Evolutionary conservation across 1,140 invertebrate species (phyloP), one percentile per base, ranked within the genome.

Genomic region (Drosophila sp.): DNA sequence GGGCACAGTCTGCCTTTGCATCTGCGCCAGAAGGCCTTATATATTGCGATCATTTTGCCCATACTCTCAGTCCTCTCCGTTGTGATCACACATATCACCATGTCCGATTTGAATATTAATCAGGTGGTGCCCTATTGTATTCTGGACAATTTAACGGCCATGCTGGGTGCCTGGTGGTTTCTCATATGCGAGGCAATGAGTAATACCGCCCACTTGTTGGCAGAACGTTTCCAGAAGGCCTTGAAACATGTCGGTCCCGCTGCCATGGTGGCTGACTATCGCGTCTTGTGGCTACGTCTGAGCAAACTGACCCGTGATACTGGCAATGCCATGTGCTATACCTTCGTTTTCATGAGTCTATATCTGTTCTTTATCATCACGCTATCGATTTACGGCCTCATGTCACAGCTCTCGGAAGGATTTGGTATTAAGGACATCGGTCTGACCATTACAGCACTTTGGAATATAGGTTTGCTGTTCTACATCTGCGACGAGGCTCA

Each of bases 331-430:
- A 93, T 93, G 70, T 94, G 94, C 72, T 95, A 95, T 69, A 94
- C 94, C 0, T 93, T 95, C 56, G 95, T 93, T 1, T 95, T 94
- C 71, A 91, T 95, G 61, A 94, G 93, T 78, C 92, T 95, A 2
- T 95, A 95, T 75, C 91, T 95, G 4, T 95, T 95, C 74, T 93
- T 95, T 25, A 94, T 95, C 58, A 95, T 95, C 25, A 95, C 95
- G 3, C 80, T 95, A 8, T 95, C 95, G 3, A 94, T 95, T 68
- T 95, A 95, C 66, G 95, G 95, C 0, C 89, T 95, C 3, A 92
- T 95, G 77, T 95, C 94, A 0, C 94, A 95, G 82, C 93, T 95
- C 6, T 95, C 94, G 50, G 94, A 94, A 57, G 95, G 95, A 2
- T 94, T 95, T 68, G 94, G 94, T 7, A 92, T 94, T 4, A 95